Conservation (phyloP, 2,113 vertebrate species). For the Herpetotheres cachinnans region DNA sequence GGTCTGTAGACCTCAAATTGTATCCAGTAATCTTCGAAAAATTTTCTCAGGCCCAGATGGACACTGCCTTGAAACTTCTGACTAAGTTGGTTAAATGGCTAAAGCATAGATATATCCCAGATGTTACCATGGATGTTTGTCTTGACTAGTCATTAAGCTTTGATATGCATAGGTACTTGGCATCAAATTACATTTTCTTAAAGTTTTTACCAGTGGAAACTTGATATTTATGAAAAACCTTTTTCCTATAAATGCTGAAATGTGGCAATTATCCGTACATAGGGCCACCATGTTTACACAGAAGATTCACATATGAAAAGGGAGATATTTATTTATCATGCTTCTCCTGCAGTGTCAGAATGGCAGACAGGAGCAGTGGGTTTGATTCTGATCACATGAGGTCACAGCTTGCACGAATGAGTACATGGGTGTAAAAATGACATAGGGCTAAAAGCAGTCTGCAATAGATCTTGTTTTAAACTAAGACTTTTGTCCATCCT, state of each 20-base stretch:
- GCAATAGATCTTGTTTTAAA: neutral
- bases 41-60: neutral
- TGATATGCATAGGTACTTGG: conserved; percentile 24
- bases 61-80: conserved; percentile 9
- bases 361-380: neutral
- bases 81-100: conserved; percentile 14
- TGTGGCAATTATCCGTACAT: conserved; percentile 22
- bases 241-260: conserved; percentile 16
- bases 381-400: neutral
- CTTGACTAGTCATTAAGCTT: conserved; percentile 56
- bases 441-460: neutral
- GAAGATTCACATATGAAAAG: conserved; percentile 38
- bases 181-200: conserved; percentile 59
- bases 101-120: neutral
- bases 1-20: neutral
- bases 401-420: neutral
- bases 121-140: conserved; percentile 27
- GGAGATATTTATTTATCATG: conserved; percentile 37
- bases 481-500: neutral
- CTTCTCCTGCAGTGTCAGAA: conserved; percentile 21
- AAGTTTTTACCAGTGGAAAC: conserved; percentile 51
- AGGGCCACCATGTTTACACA: conserved; percentile 16
- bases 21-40: neutral
- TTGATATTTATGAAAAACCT: conserved; percentile 37
- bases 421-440: neutral